Base-by-base conservation (phyloP, 2,888 invertebrate genomes). In the Andrena dorsata region DNA sequence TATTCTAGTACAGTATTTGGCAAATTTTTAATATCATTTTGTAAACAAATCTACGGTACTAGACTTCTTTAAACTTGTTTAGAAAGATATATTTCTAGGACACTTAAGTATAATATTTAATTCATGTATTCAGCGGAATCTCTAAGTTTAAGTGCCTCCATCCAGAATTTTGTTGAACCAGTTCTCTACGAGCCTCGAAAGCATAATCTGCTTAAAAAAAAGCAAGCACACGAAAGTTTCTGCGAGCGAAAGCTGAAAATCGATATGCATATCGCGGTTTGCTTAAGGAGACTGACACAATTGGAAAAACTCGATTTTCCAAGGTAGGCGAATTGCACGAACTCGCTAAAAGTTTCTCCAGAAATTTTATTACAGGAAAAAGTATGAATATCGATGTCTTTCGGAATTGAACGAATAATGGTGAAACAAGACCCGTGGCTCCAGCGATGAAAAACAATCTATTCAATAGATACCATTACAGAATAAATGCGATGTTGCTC, bases 211-310 rank as follows among this genome's bases (percentile, higher is more conserved):
- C 32, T 13, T 1, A 16, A 41, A 41, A 41, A 41, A 16, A 41
- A 41, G 5, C 13, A 1, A 26, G 47, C 26, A n/a, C 7, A 30
- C 49, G 51, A 53, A 66, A 30, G 30, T 66, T 16, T 49, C 51
- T 16, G n/a, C 28, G 35, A 8, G 6, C 51, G 20, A 49, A 30
- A 16, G 6, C 51, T 53, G 51, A 23, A 32, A 51, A 66, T 66
- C 66, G 51, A 66, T 66, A 66, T 51, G 51, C 51, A 66, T 49
- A 51, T 51, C 56, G 56, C 23, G 56, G 56, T 56, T 23, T 26
- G 23, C 56, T 56, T 23, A 56, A 26, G 26, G 23, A 23, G 10
- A 8, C 23, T 10, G 56, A 10, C 56, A 26, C 56, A 32, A 41
- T 64, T 64, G 16, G 64, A 64, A 26, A 26, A 26, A 6, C 41